phyloP scores from a whole-genome alignment of 2,113 vertebrate species.

The Atractosteus spatula region DNA sequence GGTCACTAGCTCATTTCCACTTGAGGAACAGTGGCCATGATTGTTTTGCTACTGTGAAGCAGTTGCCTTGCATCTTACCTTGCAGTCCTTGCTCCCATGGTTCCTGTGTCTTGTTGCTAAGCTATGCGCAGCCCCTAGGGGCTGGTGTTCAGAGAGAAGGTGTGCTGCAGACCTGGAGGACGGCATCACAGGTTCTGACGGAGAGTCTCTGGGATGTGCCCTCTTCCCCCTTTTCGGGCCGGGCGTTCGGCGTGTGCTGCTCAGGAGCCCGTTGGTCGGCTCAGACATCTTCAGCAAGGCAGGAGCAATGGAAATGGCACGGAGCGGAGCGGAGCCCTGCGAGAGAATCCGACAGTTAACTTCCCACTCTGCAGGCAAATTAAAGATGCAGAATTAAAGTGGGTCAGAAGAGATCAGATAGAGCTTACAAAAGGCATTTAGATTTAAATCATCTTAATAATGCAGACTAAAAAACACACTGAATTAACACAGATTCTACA shows the following conservation, averaged over 20 bases:
- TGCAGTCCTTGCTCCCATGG: conserved; percentile 58
- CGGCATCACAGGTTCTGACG: conserved; percentile 54
- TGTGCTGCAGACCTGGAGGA: conserved; percentile 38
- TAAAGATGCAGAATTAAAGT: neutral
- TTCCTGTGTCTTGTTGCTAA: conserved; percentile 43
- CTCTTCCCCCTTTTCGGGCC: conserved; percentile 31
- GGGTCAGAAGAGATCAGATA: conserved; percentile 11
- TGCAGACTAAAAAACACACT: neutral
- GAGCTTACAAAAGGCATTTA: neutral
- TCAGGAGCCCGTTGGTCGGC: conserved; percentile 35
- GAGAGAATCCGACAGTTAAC: conserved; percentile 32
- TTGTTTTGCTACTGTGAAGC: neutral
- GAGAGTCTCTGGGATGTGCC: conserved; percentile 50
- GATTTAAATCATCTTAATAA: neutral
- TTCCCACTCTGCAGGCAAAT: conserved; percentile 6
- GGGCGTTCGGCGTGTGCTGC: conserved; percentile 36
- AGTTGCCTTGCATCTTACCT: conserved; percentile 56
- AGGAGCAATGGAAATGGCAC: neutral
- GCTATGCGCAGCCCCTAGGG: conserved; percentile 44
- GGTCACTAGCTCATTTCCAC: neutral
- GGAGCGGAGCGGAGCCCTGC: conserved; percentile 53
- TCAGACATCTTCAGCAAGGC: conserved; percentile 46
- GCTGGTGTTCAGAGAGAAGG: conserved; percentile 43
- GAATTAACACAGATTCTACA: conserved; percentile 9
- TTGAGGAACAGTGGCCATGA: neutral